Percentiles rank a stretch among this genome's conserved stretches.
Conservation (phyloP, 2,113 vertebrate genomes). For the Neodon shergylaensis region DNA sequence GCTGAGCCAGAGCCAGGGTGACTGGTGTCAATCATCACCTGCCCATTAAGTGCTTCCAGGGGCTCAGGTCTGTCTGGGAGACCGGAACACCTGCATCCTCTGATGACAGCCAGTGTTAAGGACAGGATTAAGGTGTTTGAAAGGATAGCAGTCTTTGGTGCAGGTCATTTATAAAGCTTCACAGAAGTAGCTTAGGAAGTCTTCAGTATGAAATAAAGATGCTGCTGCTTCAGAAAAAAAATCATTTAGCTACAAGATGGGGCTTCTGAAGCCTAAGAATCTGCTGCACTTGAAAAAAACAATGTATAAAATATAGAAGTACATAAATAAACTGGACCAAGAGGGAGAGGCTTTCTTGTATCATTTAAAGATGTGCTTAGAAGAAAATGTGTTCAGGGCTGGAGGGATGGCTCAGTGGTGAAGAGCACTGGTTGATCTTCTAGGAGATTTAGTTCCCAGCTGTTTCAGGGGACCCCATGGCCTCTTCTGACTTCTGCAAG, state of each 20-base stretch:
- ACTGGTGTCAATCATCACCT: not conserved
- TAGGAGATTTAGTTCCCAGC: not conserved
- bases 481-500: not conserved
- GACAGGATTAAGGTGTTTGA: not conserved
- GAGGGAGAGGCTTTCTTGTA: not conserved
- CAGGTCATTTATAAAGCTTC: conserved; percentile 24
- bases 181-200: not conserved
- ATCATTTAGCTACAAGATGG: not conserved
- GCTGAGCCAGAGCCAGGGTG: not conserved
- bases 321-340: not conserved
- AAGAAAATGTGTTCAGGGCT: not conserved
- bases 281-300: not conserved
- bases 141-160: not conserved
- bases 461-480: not conserved
- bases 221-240: not conserved
- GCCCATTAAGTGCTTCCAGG: not conserved
- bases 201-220: not conserved
- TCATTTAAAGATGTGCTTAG: not conserved
- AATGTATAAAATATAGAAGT: not conserved
- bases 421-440: not conserved
- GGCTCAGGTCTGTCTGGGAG: not conserved
- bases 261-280: not conserved
- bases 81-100: not conserved
- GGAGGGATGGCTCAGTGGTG: not conserved
- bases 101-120: not conserved